Base-by-base conservation (phyloP, 2,888 invertebrate species). In the Sturmia bella region DNA sequence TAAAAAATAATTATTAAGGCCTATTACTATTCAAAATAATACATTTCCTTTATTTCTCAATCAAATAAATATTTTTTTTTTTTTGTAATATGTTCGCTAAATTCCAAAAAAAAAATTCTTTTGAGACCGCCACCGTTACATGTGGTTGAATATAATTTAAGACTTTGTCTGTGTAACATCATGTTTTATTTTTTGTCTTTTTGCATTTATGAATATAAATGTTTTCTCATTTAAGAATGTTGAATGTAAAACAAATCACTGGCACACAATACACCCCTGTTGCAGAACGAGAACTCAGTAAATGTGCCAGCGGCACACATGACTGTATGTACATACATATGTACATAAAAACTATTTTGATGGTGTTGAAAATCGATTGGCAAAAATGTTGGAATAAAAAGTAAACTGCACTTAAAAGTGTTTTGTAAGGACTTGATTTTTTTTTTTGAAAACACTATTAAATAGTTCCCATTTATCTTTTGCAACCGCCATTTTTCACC, bases 351-450 rank as follows among this genome's bases (percentile, higher is more conserved):
- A 27, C 6, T 12, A 15, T 37, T 48, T 57, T 48, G n/a, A 48
- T 39, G 45, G 56, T 70, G 63, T 27, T 70, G 54, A 56, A 77
- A 63, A 77, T 70, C 77, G 63, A 77, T 63, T 77, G 54, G 13
- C 56, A 69, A 69, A 54, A 61, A 45, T 27, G 6, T 3, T 4
- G 6, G 27, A 64, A 74, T 37, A 9, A 11, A 2, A 64, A 74
- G 57, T n/a, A n/a, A 64, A 32, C 54, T 54, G 37, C 37, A n/a
- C n/a, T 27, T 41, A 43, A 13, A 27, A 13, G n/a, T 13, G 7
- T 32, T 32, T 32, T 32, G 7, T n/a, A n/a, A n/a, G n/a, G n/a
- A n/a, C 11, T 27, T 13, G 0, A n/a, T 39, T 6, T 13, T 11
- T 45, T 4, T 1, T 1, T 27, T 19, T n/a, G n/a, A n/a, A n/a